A percentile compares a stretch with the other conserved stretches of the same genome.
Evolutionary conservation across 64 coral and sea anemone genomes (phyloP).

Genomic region (Dendrophyllia cribrosa): DNA sequence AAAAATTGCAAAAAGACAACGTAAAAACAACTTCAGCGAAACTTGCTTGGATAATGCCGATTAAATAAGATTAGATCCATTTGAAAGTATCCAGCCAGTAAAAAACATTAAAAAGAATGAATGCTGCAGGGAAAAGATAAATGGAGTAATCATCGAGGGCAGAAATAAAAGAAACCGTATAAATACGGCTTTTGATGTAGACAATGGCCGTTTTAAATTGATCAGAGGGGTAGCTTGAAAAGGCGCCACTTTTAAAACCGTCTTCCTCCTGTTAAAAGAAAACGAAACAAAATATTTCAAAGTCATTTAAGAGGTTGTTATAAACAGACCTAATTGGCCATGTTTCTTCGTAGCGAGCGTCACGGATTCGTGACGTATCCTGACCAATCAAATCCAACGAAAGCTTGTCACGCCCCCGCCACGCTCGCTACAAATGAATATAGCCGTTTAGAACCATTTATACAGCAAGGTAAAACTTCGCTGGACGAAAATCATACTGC

Average conservation of each 20-base stretch:
- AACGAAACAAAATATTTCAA: neutral
- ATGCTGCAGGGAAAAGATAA: slow-evolving; percentile 43
- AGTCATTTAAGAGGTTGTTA: no score
- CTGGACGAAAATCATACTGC: no score
- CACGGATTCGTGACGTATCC: no score
- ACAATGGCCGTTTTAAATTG: neutral
- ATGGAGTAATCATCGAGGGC: slow-evolving; percentile 61
- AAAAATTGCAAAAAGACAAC: no score
- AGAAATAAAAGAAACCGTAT: slow-evolving; percentile 39
- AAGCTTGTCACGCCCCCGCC: no score
- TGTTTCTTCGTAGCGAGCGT: no score
- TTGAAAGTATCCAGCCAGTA: slow-evolving; percentile 48
- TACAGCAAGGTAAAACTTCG: no score
- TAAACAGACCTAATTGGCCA: neutral
- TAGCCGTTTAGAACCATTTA: no score
- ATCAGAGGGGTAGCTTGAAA: neutral
- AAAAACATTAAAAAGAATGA: slow-evolving; percentile 49
- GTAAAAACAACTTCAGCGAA: no score
- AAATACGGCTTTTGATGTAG: neutral
- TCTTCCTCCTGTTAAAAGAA: slow-evolving; percentile 39
- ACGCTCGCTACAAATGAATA: no score
- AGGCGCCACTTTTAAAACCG: neutral
- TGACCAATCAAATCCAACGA: no score
- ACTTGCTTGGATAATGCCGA: no score
- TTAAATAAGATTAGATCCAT: neutral